phyloP scores from a whole-genome alignment of 2,888 invertebrate species.

The Blastobasis lacticolella region DNA sequence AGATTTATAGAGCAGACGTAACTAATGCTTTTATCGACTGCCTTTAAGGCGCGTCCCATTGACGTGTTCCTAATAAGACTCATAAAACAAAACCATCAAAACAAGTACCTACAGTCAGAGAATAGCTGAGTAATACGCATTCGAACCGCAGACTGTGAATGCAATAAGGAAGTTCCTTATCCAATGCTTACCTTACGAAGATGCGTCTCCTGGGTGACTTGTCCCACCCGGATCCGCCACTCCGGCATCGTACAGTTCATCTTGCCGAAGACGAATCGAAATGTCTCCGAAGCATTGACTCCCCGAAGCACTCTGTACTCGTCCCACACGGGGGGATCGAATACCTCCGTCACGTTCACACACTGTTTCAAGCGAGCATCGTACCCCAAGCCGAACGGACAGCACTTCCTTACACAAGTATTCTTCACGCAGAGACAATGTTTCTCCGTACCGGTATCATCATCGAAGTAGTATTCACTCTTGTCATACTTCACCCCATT shows the following conservation, averaged over 20 bases:
- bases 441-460: slow-evolving; percentile 19
- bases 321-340: slow-evolving; percentile 38
- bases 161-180: too few relatives aligned
- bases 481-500: slow-evolving; percentile 26
- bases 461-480: slow-evolving; percentile 32
- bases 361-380: slow-evolving; percentile 23
- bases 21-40: too few relatives aligned
- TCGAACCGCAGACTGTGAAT: too few relatives aligned
- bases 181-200: slow-evolving; percentile 32
- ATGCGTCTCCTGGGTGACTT: slow-evolving; percentile 17
- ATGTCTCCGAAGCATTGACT: slow-evolving; percentile 24
- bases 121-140: too few relatives aligned
- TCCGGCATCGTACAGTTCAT: slow-evolving; percentile 24
- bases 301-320: slow-evolving; percentile 18
- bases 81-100: too few relatives aligned
- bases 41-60: too few relatives aligned
- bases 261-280: slow-evolving; percentile 35
- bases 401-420: slow-evolving; percentile 42
- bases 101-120: too few relatives aligned
- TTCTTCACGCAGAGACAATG: slow-evolving; percentile 37
- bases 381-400: slow-evolving; percentile 35
- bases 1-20: too few relatives aligned
- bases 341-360: slow-evolving; percentile 18
- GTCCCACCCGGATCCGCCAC: slow-evolving; percentile 20
- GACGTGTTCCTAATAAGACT: too few relatives aligned